These are phyloP conservation scores for Catharus fuscescens DNA, from an alignment of 2,113 vertebrate genomes.

Conservation along the genomic window DNA sequence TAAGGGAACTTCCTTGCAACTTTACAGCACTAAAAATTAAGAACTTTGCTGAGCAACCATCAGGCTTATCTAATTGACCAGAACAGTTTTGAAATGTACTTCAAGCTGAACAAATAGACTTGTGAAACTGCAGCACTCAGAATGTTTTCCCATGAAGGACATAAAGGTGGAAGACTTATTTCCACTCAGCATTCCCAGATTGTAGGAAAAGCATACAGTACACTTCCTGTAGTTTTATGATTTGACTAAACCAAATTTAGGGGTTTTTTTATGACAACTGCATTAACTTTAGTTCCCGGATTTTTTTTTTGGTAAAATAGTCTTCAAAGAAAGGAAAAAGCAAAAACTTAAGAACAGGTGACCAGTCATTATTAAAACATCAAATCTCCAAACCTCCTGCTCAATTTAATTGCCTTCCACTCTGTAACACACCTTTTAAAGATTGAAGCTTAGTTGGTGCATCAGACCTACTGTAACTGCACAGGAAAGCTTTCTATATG, in stretches of 20 bases:
- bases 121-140: neutral
- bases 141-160: neutral
- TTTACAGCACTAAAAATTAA: neutral
- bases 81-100: slow-evolving; percentile 12
- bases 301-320: neutral
- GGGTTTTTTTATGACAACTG: neutral
- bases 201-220: neutral
- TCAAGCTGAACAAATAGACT: slow-evolving; percentile 15
- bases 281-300: neutral
- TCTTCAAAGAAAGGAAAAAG: neutral
- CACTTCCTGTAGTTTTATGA: neutral
- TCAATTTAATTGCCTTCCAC: neutral
- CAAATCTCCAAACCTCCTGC: neutral
- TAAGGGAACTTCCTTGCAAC: neutral
- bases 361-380: neutral
- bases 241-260: neutral
- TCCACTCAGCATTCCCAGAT: neutral
- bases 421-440: neutral
- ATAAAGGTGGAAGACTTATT: neutral
- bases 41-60: neutral
- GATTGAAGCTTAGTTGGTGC: neutral
- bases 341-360: neutral
- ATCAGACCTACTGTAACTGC: neutral
- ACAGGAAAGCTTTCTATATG: neutral
- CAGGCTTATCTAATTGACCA: slow-evolving; percentile 10